Percentiles rank a stretch among this genome's conserved stretches.
Evolutionary conservation across 2,797 vertebrate genomes (phyloP).

Genomic region (Cryptoblepharus egeriae): DNA sequence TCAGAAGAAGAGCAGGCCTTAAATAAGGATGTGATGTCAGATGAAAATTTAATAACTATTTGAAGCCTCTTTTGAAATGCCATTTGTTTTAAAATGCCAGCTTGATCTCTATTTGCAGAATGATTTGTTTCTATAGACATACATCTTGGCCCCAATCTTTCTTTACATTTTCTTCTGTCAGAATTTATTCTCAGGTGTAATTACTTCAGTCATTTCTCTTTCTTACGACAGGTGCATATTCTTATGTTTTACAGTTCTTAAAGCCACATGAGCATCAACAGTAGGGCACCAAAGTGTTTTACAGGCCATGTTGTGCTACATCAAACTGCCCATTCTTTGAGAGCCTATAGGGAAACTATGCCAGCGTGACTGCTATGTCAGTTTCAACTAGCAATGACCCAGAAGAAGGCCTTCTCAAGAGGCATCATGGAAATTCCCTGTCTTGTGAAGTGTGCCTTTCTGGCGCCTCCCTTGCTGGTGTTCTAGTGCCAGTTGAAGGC

Average conservation of each 20-base stretch:
- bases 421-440: no score
- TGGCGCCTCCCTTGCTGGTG: no score
- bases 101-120: not conserved
- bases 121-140: not conserved
- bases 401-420: no score
- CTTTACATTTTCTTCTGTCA: not conserved
- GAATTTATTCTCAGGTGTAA: not conserved
- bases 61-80: constrained; percentile 8
- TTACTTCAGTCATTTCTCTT: not conserved
- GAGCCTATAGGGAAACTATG: no score
- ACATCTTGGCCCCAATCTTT: not conserved
- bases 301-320: no score
- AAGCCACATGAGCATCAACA: no score
- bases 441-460: no score
- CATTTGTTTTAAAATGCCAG: not conserved
- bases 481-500: no score
- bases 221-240: not conserved
- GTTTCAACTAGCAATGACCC: no score
- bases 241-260: not conserved
- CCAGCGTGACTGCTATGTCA: no score
- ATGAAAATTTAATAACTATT: constrained; percentile 9
- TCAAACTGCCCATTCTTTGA: no score
- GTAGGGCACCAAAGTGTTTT: no score
- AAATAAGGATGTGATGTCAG: constrained; percentile 33
- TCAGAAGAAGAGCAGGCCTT: constrained; percentile 1